phyloP scores from a whole-genome alignment of 2,797 vertebrate species.

The Myotis myotis region DNA sequence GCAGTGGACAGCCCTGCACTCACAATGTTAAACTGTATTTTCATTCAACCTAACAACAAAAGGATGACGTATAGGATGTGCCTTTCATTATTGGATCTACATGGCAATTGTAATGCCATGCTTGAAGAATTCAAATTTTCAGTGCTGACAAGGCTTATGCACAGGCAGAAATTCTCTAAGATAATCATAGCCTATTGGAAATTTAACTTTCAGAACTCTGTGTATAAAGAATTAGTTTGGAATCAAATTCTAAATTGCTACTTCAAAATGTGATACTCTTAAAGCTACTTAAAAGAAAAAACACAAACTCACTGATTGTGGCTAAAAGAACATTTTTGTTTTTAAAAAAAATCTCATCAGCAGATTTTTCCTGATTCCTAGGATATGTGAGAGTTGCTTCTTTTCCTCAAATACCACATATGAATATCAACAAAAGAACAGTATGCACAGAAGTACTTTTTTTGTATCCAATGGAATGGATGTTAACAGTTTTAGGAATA shows the following conservation, averaged over 20 bases:
- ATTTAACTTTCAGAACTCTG: constrained; percentile 36
- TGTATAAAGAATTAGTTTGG: constrained; percentile 50
- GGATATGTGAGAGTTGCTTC: constrained; percentile 44
- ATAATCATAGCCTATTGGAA: constrained; percentile 33
- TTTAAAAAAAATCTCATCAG: constrained; percentile 67
- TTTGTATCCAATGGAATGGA: not conserved
- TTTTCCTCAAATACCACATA: constrained; percentile 63
- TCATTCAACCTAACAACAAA: not conserved
- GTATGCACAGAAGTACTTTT: constrained; percentile 70
- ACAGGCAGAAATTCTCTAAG: not conserved
- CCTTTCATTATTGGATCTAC: not conserved
- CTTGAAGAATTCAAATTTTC: constrained; percentile 18
- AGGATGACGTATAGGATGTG: not conserved
- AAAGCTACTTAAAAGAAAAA: constrained; percentile 62
- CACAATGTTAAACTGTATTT: not conserved
- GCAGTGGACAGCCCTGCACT: rapidly evolving
- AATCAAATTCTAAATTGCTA: constrained; percentile 75
- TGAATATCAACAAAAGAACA: constrained; percentile 79
- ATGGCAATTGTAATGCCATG: not conserved
- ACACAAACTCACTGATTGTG: constrained; percentile 64
- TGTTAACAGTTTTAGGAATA: constrained; percentile 77
- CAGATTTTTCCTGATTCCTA: constrained; percentile 69
- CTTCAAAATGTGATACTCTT: constrained; percentile 70
- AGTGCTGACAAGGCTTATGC: not conserved
- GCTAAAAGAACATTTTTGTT: constrained; percentile 61